These are phyloP conservation scores for Cephus spinipes DNA, from an alignment of 2,888 invertebrate genomes.

Conservation along the genomic window DNA sequence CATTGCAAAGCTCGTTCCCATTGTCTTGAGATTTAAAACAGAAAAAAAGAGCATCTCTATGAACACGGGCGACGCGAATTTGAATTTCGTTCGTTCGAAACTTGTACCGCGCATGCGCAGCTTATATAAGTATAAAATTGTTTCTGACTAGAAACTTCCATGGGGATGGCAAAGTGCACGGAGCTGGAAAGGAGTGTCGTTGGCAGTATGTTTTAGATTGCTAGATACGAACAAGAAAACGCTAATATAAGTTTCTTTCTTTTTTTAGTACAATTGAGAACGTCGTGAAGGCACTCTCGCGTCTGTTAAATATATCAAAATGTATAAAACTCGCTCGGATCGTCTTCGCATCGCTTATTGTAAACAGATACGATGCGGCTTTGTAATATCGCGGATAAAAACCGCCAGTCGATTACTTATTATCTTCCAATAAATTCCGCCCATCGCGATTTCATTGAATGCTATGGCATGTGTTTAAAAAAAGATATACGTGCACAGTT, in stretches of 20 bases:
- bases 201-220: constrained; percentile 46
- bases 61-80: background rate
- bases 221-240: background rate
- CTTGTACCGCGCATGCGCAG: background rate
- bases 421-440: background rate
- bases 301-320: constrained; percentile 10
- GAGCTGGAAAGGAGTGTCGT: constrained; percentile 59
- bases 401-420: background rate
- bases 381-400: background rate
- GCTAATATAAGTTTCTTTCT: background rate
- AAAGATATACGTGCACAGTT: background rate
- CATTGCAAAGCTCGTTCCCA: background rate
- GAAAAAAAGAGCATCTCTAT: background rate
- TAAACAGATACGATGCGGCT: background rate
- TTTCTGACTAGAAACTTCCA: constrained; percentile 65
- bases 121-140: constrained; percentile 31
- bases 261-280: background rate
- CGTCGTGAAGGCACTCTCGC: constrained; percentile 9
- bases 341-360: background rate
- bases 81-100: background rate
- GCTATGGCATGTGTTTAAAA: background rate
- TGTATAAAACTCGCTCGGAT: constrained; percentile 4
- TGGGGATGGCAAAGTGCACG: constrained; percentile 53
- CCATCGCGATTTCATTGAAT: background rate
- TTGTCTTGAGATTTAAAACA: background rate